Conservation (phyloP, 2,888 invertebrate species). For the Xanthia togata region DNA sequence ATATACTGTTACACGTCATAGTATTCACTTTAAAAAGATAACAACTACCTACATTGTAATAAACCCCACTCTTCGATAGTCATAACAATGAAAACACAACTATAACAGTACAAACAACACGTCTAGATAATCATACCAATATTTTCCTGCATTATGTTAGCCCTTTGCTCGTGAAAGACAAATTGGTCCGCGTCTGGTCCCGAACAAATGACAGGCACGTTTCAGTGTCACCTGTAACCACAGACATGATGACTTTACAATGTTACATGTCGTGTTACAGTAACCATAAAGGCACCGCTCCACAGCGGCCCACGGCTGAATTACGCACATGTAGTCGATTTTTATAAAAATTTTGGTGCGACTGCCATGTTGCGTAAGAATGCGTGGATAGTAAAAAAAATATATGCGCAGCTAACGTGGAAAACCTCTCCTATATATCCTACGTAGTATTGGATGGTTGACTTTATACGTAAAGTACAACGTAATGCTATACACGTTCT, state of each 20-base stretch:
- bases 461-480: not conserved
- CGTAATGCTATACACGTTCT: not conserved
- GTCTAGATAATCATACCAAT: not conserved
- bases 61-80: not conserved
- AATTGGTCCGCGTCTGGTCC: constrained; percentile 31
- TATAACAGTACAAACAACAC: not conserved
- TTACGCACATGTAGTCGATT: not conserved
- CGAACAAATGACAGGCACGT: constrained; percentile 50
- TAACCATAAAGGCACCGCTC: not conserved
- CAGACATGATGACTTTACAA: constrained; percentile 35
- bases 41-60: constrained; percentile 5
- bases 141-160: constrained; percentile 1
- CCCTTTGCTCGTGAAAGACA: constrained; percentile 2
- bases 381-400: not conserved
- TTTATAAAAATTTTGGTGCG: not conserved
- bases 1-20: not conserved
- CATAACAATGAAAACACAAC: not conserved
- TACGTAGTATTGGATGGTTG: not conserved
- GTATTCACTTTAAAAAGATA: constrained; percentile 8
- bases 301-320: not conserved
- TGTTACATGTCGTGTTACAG: constrained; percentile 22
- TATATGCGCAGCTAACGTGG: not conserved
- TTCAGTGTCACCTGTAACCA: constrained; percentile 52
- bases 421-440: not conserved
- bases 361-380: not conserved